These are phyloP conservation scores for Varanus komodoensis DNA, from an alignment of 2,113 vertebrate genomes.

Conservation along the genomic window DNA sequence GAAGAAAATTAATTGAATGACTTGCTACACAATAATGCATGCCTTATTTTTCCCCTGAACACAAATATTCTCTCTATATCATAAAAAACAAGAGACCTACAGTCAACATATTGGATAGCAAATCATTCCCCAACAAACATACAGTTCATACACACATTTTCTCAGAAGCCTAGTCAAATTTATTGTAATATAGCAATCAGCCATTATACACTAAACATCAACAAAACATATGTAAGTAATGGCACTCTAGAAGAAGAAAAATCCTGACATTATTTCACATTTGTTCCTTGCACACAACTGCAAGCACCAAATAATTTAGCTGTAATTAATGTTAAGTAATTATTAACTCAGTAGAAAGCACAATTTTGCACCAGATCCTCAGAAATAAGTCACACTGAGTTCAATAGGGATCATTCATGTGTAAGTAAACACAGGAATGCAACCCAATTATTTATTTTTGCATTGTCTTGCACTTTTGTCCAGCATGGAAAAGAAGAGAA, in stretches of 20 bases:
- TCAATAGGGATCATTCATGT: neutral
- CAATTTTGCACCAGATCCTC: neutral
- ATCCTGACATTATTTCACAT: too few species aligned
- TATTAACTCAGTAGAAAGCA: too few species aligned
- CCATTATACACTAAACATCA: too few species aligned
- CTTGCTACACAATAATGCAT: neutral
- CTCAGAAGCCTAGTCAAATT: too few species aligned
- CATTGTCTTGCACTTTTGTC: neutral
- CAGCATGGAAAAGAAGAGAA: neutral
- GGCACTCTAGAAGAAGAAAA: too few species aligned
- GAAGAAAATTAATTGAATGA: constrained; percentile 19
- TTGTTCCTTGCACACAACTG: too few species aligned
- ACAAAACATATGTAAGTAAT: too few species aligned
- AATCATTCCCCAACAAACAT: neutral
- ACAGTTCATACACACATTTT: neutral
- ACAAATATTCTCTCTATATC: neutral
- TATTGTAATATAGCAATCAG: too few species aligned
- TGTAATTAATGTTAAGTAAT: too few species aligned
- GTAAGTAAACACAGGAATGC: neutral
- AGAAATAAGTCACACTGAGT: neutral
- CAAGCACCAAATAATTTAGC: neutral
- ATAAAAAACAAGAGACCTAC: neutral
- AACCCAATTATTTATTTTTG: neutral
- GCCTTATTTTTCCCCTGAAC: neutral
- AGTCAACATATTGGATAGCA: neutral